Evolutionary conservation across 2,797 vertebrate genomes (phyloP).

Genomic region (Hoplostethus mediterraneus): DNA sequence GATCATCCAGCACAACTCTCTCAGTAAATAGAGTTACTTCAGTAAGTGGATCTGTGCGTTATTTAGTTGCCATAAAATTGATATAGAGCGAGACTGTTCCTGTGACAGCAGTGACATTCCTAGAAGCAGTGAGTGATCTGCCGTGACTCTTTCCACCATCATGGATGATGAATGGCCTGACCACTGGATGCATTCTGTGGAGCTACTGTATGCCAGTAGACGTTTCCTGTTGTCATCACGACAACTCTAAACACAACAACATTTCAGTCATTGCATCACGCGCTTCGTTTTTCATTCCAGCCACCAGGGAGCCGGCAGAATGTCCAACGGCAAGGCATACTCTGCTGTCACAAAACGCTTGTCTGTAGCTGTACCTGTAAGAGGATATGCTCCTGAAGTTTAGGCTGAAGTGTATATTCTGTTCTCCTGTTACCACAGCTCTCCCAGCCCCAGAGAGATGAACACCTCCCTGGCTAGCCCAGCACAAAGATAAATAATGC

Average conservation of each 20-base stretch:
- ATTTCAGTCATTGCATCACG: neutral
- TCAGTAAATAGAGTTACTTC: too few relatives aligned
- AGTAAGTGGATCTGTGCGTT: neutral
- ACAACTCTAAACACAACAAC: neutral
- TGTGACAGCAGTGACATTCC: neutral
- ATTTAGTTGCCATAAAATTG: neutral
- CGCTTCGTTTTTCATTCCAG: neutral
- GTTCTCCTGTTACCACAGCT: slow-evolving; percentile 43
- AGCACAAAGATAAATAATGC: slow-evolving; percentile 66
- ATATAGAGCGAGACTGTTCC: neutral
- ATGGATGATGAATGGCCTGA: slow-evolving; percentile 15
- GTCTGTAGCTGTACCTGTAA: slow-evolving; percentile 22
- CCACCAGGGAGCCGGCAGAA: neutral
- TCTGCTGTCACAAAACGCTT: slow-evolving; percentile 2
- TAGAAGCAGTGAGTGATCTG: neutral
- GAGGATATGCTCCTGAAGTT: slow-evolving; percentile 21
- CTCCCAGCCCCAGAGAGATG: slow-evolving; percentile 16
- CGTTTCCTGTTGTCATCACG: neutral
- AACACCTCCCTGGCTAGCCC: slow-evolving; percentile 17
- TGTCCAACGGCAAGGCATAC: neutral
- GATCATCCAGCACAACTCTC: too few relatives aligned
- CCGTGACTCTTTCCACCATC: slow-evolving; percentile 11
- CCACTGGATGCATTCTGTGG: slow-evolving; percentile 2
- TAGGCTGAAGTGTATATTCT: slow-evolving; percentile 14
- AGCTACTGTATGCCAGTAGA: neutral